A percentile compares a stretch with the other conserved stretches of the same genome.
phyloP scores from a whole-genome alignment of 2,888 invertebrate species.

The Sipha maydis region DNA sequence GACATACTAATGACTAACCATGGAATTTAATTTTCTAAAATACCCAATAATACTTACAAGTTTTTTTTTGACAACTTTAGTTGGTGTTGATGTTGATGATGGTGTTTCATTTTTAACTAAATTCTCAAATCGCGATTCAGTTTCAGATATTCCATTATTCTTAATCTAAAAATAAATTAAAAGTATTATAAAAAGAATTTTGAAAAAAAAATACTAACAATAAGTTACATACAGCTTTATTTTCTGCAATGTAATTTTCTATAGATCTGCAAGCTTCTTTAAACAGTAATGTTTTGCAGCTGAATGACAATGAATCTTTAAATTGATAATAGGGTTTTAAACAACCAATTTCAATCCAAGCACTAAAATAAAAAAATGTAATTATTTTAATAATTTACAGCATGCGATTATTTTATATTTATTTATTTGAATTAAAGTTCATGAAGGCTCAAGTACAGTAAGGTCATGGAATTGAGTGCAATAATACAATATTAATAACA shows the following conservation, averaged over 20 bases:
- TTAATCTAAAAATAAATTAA: neutral
- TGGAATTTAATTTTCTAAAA: no score
- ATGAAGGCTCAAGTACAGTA: no score
- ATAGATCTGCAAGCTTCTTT: slow-evolving; percentile 84
- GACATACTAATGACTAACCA: no score
- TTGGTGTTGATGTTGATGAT: neutral
- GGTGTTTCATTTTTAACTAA: neutral
- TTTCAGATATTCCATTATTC: slow-evolving; percentile 36
- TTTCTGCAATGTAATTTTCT: slow-evolving; percentile 76
- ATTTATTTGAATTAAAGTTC: no score
- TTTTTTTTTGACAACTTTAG: slow-evolving; percentile 11
- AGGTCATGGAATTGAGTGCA: no score
- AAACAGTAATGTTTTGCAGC: slow-evolving; percentile 79
- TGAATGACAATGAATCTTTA: slow-evolving; percentile 81
- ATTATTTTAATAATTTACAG: neutral
- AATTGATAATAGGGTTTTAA: slow-evolving; percentile 84
- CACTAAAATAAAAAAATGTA: slow-evolving; percentile 71
- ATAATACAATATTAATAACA: no score
- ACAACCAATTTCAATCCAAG: slow-evolving; percentile 88
- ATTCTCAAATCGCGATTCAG: slow-evolving; percentile 36
- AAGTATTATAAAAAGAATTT: neutral
- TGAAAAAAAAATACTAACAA: neutral
- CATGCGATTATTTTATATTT: no score
- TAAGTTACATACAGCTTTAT: slow-evolving; percentile 69
- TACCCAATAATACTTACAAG: neutral